Evolutionary conservation across 2,888 invertebrate genomes (phyloP), one percentile per base, ranked within the genome.

Genomic region (Plagodis pulveraria): DNA sequence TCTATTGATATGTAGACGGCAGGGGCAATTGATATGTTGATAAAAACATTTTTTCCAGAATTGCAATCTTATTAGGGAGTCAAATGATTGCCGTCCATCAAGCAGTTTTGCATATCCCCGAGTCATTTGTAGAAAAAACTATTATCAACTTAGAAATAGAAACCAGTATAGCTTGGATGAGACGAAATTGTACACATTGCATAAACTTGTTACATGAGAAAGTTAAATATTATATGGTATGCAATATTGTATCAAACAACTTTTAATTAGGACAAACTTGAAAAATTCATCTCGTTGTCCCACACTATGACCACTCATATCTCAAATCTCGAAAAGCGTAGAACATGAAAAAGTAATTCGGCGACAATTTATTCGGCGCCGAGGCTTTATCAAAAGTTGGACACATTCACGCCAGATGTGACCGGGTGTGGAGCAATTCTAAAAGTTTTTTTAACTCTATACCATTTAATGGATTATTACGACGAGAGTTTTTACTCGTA

Each of bases 311-410:
- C 63, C 62, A 53, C 62, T 56, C 58, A 60, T 59, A 60, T 57
- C 56, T 56, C 63, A 52, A 58, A 53, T 35, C n/a, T n/a, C 47
- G 53, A 55, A 53, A 71, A 56, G 61, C 62, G 67, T 63, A 73
- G 72, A 76, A 78, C 78, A 80, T 76, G 77, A 77, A 76, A 78
- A 80, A 82, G 80, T 80, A 77, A 79, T 81, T 73, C 65, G 60
- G 64, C 72, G 71, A 72, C 80, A 78, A 81, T 81, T 78, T 77
- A 78, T 81, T 72, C 80, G 69, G 72, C 67, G 67, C 66, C 71
- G 80, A 72, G 78, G 81, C 84, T 84, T 78, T 84, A 84, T 84
- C 83, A 84, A 83, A 83, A 84, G 81, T 84, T 82, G 78, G 80
- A 79, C 78, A 78, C 84, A 84, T 84, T 84, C 80, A 71, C 73